Evolutionary conservation across 2,113 vertebrate species (phyloP).

Genomic region (Myotis lucifugus): DNA sequence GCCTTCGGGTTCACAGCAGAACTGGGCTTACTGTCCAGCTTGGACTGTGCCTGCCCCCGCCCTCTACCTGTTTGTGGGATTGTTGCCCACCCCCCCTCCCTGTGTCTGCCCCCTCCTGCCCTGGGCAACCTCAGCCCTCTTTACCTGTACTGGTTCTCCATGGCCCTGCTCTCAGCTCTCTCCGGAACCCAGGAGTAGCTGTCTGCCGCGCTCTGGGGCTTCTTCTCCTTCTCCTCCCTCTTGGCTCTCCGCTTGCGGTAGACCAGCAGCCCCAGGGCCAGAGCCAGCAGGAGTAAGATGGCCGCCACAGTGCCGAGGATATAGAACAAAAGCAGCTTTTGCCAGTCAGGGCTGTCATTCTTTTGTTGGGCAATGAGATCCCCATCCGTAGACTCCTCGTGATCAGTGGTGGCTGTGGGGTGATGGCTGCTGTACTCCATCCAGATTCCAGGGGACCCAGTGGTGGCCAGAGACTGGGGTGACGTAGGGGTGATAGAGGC

Average conservation of each 20-base stretch:
- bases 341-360: conserved; percentile 14
- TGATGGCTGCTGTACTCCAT: background rate
- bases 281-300: conserved; percentile 81
- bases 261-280: conserved; percentile 81
- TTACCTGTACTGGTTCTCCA: conserved; percentile 82
- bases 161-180: conserved; percentile 67
- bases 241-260: conserved; percentile 78
- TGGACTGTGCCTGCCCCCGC: background rate
- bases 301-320: conserved; percentile 84
- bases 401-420: background rate
- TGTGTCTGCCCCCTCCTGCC: fast-evolving
- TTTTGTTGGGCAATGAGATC: background rate
- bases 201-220: conserved; percentile 73
- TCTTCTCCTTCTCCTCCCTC: conserved; percentile 72
- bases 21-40: background rate
- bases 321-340: conserved; percentile 84
- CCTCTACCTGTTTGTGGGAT: background rate
- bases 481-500: fast-evolving
- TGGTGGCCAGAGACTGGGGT: background rate
- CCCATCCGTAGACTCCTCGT: background rate
- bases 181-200: conserved; percentile 87
- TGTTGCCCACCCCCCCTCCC: background rate
- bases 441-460: background rate
- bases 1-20: background rate
- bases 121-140: background rate